Base-by-base conservation (phyloP, 2,888 invertebrate genomes). In the Dioctria linearis region DNA sequence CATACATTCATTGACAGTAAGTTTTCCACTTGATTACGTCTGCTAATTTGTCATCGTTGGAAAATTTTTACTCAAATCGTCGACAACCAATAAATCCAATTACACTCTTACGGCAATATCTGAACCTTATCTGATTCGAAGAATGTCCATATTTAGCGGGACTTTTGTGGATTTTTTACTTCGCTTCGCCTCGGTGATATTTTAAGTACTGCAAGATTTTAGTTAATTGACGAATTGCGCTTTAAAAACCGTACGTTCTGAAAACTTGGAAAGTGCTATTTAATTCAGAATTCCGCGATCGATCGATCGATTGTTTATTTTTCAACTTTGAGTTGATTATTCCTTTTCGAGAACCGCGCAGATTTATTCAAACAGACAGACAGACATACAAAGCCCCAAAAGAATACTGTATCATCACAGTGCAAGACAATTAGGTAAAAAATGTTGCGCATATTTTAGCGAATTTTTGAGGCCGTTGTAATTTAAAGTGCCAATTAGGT, bases 11-110 rank as follows among this genome's bases (percentile, higher is more conserved):
- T 11, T 54, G 11, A n/a, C 54, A 11, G 54, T n/a, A n/a, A 54
- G 8, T 61, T 61, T 61, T 61, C 61, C 61, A 39, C 37, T 6
- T 61, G 61, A 61, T 39, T 61, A 61, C 61, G 5, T 39, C 37
- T 61, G 61, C 3, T 54, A 61, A 61, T 61, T 61, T 61, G 39
- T 61, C 37, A 61, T 61, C 25, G 37, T 39, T 39, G 39, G 37
- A 61, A 39, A 61, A 61, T 37, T 61, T 11, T 37, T 61, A 39
- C 61, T 5, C 25, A 3, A 13, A 61, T 61, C 61, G 25, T 39
- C 39, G 61, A 61, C 51, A 11, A 51, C 37, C 61, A 11, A 25
- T 39, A 61, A 61, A 61, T 61, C 11, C 25, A 61, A 61, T 61
- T 25, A 61, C 39, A 25, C 37, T 61, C 25, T 39, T 39, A 8